Percentiles rank a stretch among this genome's conserved stretches.
These are phyloP conservation scores for Aricia agestis DNA, from an alignment of 1,140 invertebrate genomes.

Conservation along the genomic window DNA sequence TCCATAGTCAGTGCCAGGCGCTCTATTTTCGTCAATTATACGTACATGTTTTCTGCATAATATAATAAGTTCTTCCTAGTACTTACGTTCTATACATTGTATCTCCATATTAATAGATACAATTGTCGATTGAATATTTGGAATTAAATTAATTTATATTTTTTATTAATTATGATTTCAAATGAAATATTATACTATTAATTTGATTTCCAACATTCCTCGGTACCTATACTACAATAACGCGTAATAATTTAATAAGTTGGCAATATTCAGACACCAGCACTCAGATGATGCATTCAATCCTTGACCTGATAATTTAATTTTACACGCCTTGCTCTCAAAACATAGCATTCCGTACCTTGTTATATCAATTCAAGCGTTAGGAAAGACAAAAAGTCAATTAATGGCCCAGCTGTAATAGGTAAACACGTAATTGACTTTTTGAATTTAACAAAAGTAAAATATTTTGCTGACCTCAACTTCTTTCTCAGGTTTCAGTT, in stretches of 20 bases:
- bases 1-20: conserved; percentile 52
- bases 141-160: neutral
- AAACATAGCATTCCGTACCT: neutral
- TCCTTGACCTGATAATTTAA: conserved; percentile 67
- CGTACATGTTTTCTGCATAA: conserved; percentile 26
- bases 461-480: conserved; percentile 61
- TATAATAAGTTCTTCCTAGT: conserved; percentile 19
- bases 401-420: neutral
- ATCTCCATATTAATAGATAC: neutral
- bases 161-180: too few relatives aligned
- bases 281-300: conserved; percentile 30
- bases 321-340: conserved; percentile 35
- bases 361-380: neutral
- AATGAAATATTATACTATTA: too few relatives aligned
- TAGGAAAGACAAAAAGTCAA: neutral
- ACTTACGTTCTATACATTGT: neutral
- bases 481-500: conserved; percentile 64
- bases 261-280: neutral
- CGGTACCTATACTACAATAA: too few relatives aligned
- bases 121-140: neutral
- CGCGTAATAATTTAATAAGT: neutral
- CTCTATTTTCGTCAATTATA: conserved; percentile 61
- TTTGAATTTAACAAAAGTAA: conserved; percentile 11
- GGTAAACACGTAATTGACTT: neutral
- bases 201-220: too few relatives aligned